Base-by-base conservation (phyloP, 2,113 vertebrate species). In the Sturnus vulgaris region DNA sequence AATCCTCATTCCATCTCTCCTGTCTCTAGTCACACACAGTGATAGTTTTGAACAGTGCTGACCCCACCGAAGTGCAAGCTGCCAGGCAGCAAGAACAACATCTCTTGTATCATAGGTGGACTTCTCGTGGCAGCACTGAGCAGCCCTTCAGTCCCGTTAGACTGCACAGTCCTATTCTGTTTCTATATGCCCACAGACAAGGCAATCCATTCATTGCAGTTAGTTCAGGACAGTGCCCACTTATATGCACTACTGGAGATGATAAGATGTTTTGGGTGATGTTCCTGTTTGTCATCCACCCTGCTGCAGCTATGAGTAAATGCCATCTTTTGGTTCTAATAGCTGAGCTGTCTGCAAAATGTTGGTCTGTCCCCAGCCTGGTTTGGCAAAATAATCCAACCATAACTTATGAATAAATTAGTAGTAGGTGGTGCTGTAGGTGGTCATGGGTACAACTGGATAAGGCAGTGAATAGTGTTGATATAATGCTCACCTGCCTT, bases 131-230 rank as follows among this genome's bases (percentile, higher is more conserved):
- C 33, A 75, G 17, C 7, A 25, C 23, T 30, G 66, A 72, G 37
- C 37, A 92, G 12, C 28, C 22, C 49, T 93, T 52, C 84, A 56
- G 5, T 64, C 19, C 14, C 6, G 13, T 60, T 20, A 76, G 53
- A 25, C 17, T 20, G 15, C 17, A 33, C 24, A n/a, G 24, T 37
- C 40, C 44, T 55, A 12, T 66, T 82, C 42, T 28, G 3, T 85
- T 91, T 52, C 50, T 39, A 33, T 85, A n/a, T 0, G 2, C 22
- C 55, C 2, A 4, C 0, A 0, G 57, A 24, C 22, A 53, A 83
- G 25, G 60, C 37, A 56, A 86, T 81, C 37, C 42, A 12, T 73
- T 89, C 39, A 7, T 12, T 63, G 20, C 16, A 70, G 35, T 19
- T 78, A 21, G 37, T 66, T 63, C 7, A 11, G 39, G 55, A 50